These are phyloP conservation scores for Diplolepis rosae DNA, from an alignment of 2,888 invertebrate genomes.

Conservation along the genomic window DNA sequence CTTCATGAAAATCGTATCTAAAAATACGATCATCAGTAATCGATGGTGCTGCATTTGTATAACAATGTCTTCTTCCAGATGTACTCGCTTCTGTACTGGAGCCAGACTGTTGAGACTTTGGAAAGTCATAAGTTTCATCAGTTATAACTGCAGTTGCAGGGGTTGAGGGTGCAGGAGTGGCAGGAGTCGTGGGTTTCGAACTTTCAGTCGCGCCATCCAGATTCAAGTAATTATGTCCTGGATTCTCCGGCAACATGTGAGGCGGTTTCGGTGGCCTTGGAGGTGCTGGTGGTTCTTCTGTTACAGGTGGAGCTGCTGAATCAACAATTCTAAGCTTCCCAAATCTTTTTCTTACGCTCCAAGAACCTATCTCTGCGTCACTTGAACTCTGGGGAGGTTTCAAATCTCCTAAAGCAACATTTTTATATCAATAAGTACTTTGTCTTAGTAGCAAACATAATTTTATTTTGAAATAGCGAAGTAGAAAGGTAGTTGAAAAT, in stretches of 20 bases:
- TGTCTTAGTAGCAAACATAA: too few relatives aligned
- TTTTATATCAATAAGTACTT: background rate
- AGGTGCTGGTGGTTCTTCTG: conserved; percentile 77
- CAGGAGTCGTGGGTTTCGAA: conserved; percentile 69
- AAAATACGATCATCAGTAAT: conserved; percentile 76
- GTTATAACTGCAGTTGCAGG: conserved; percentile 62
- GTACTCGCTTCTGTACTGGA: conserved; percentile 59
- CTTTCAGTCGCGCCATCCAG: conserved; percentile 71
- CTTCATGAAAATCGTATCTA: conserved; percentile 76
- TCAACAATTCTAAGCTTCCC: conserved; percentile 74
- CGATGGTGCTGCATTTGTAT: conserved; percentile 79
- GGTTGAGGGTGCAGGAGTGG: conserved; percentile 64
- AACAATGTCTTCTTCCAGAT: conserved; percentile 75
- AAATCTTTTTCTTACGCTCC: conserved; percentile 77
- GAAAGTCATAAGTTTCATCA: conserved; percentile 83
- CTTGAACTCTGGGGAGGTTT: conserved; percentile 77
- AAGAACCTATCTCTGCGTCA: conserved; percentile 76
- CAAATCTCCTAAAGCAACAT: conserved; percentile 65
- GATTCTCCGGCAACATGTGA: conserved; percentile 73
- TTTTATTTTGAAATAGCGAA: too few relatives aligned
- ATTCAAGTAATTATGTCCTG: conserved; percentile 75
- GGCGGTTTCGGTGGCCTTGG: conserved; percentile 86
- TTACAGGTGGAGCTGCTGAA: conserved; percentile 58
- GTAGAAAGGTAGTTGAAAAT: too few relatives aligned
- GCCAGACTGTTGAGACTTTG: conserved; percentile 78